phyloP scores from a whole-genome alignment of 2,113 vertebrate genomes.

The Todiramphus saurophagus region DNA sequence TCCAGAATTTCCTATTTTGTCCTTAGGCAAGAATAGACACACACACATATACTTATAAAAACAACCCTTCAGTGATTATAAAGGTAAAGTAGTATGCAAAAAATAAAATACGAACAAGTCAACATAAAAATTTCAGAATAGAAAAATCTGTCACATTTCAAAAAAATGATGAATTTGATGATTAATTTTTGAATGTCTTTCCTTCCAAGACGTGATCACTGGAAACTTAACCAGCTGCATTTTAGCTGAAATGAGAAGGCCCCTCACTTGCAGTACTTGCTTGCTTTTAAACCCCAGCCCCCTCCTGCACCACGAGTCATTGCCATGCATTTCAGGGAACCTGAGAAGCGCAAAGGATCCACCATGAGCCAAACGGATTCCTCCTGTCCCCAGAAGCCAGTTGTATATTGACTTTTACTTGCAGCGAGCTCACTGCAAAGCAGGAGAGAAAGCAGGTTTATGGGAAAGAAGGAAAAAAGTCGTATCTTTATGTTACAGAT shows the following conservation, averaged over 20 bases:
- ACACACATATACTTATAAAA: slow-evolving; percentile 47
- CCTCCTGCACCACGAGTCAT: not conserved
- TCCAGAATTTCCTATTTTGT: slow-evolving; percentile 35
- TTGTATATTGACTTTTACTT: slow-evolving; percentile 9
- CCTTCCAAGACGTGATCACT: not conserved
- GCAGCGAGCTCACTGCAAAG: slow-evolving; percentile 16
- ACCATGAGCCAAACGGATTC: not conserved
- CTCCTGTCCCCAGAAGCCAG: not conserved
- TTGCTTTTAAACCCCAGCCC: not conserved
- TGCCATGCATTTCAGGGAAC: not conserved
- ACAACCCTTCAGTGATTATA: slow-evolving; percentile 59
- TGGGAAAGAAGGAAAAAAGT: not conserved
- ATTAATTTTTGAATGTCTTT: slow-evolving; percentile 58
- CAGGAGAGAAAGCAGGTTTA: slow-evolving; percentile 43
- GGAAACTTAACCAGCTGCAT: not conserved
- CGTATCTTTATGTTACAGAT: not conserved
- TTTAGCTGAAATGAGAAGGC: not conserved
- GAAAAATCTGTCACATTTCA: slow-evolving; percentile 72
- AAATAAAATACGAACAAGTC: slow-evolving; percentile 42
- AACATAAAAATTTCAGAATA: slow-evolving; percentile 64
- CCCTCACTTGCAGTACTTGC: not conserved
- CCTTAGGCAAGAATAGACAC: slow-evolving; percentile 47
- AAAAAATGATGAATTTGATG: slow-evolving; percentile 58
- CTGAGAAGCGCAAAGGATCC: slow-evolving; percentile 2
- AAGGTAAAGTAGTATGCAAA: slow-evolving; percentile 45